Percentiles rank a stretch among this genome's conserved stretches.
These are phyloP conservation scores for Globicephala melas DNA, from an alignment of 2,113 vertebrate species.

Conservation along the genomic window DNA sequence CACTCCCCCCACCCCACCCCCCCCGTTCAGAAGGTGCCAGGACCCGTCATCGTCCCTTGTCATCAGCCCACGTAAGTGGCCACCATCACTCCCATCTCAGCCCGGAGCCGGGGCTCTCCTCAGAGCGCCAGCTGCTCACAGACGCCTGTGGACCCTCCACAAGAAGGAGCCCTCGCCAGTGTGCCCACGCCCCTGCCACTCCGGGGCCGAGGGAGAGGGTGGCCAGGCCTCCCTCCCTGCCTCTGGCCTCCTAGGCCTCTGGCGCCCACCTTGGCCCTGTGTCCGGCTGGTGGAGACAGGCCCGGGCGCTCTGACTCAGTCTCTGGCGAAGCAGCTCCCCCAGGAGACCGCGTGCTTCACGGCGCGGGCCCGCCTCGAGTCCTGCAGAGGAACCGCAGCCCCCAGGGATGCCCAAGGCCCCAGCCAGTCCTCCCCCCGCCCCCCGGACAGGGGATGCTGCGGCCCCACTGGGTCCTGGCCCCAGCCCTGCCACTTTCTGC, in stretches of 20 bases:
- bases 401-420: background rate
- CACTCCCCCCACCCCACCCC: background rate
- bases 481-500: background rate
- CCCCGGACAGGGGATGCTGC: rapidly evolving
- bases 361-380: rapidly evolving
- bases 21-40: background rate
- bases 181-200: rapidly evolving
- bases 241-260: rapidly evolving
- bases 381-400: background rate
- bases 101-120: rapidly evolving
- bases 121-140: rapidly evolving
- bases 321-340: rapidly evolving
- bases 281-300: background rate
- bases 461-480: background rate
- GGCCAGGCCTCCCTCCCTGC: rapidly evolving
- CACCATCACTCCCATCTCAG: rapidly evolving
- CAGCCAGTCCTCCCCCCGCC: rapidly evolving
- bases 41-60: rapidly evolving
- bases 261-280: background rate
- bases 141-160: background rate
- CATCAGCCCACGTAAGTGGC: background rate
- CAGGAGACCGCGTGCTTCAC: too few species aligned
- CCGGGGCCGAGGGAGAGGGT: background rate
- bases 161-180: background rate
- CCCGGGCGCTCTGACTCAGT: background rate